Evolutionary conservation across 2,113 vertebrate genomes (phyloP).

Genomic region (Sylvietta virens): DNA sequence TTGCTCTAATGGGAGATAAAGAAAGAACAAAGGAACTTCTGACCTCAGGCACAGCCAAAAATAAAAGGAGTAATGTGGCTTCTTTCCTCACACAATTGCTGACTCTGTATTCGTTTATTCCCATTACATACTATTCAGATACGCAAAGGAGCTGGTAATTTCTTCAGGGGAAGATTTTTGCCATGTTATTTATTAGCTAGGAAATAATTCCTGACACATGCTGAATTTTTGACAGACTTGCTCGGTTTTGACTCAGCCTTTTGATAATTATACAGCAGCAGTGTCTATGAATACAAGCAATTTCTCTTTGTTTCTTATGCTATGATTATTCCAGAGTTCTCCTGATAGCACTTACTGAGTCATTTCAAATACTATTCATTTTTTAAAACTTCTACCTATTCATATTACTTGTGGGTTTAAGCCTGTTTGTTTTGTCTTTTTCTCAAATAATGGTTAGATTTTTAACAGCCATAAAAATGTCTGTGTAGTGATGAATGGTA

Average conservation of each 20-base stretch:
- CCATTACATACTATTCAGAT: background rate
- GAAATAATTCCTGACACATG: constrained; percentile 22
- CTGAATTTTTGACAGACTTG: constrained; percentile 5
- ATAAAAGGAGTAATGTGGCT: constrained; percentile 17
- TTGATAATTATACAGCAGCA: constrained; percentile 37
- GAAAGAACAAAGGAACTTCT: constrained; percentile 53
- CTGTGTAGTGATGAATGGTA: background rate
- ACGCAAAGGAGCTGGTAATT: background rate
- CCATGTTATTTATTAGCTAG: background rate
- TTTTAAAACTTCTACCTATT: constrained; percentile 7
- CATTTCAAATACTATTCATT: constrained; percentile 2
- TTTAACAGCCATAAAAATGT: background rate
- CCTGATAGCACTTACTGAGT: background rate
- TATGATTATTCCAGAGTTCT: background rate
- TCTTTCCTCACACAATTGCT: constrained; percentile 7
- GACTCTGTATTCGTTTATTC: background rate
- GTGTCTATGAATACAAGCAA: constrained; percentile 31
- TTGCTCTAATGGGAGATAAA: constrained; percentile 42
- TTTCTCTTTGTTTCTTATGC: constrained; percentile 24
- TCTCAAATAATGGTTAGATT: background rate
- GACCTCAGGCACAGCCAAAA: constrained; percentile 47
- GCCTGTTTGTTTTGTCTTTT: background rate
- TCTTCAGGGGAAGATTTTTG: constrained; percentile 48
- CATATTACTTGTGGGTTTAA: background rate
- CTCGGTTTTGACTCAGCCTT: constrained; percentile 29